These are phyloP conservation scores for Apodemus agrarius DNA, from an alignment of 2,797 vertebrate genomes.

Conservation along the genomic window DNA sequence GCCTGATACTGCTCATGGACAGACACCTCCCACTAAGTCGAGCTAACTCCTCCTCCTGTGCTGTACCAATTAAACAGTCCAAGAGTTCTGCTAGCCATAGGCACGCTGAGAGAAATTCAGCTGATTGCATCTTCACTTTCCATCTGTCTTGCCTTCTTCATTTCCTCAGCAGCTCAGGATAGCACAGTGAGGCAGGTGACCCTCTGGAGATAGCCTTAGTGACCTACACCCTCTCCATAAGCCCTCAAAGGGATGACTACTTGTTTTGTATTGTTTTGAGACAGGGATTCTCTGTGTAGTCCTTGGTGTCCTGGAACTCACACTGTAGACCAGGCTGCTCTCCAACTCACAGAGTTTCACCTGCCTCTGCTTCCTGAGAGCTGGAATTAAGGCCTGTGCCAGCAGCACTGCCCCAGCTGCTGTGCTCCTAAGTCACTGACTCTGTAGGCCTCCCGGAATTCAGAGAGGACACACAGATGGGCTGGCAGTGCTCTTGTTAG, in stretches of 20 bases:
- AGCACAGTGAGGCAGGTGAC: not conserved
- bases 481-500: not conserved
- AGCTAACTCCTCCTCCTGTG: not conserved
- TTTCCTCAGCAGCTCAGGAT: not conserved
- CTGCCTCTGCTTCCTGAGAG: too few relatives aligned
- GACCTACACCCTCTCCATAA: not conserved
- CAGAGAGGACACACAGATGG: not conserved
- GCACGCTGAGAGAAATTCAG: not conserved
- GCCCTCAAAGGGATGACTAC: not conserved
- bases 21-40: not conserved
- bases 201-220: not conserved
- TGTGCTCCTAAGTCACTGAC: not conserved
- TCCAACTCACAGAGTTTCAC: too few relatives aligned
- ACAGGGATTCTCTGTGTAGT: too few relatives aligned
- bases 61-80: not conserved
- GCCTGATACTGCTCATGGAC: not conserved
- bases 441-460: not conserved
- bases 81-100: not conserved
- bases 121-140: not conserved
- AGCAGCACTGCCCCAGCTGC: too few relatives aligned
- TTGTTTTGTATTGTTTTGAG: not conserved
- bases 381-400: too few relatives aligned
- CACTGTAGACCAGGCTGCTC: too few relatives aligned
- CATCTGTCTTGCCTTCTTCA: not conserved
- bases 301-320: too few relatives aligned